Base-by-base conservation (phyloP, 2,888 invertebrate species). In the Drosophila rellima region DNA sequence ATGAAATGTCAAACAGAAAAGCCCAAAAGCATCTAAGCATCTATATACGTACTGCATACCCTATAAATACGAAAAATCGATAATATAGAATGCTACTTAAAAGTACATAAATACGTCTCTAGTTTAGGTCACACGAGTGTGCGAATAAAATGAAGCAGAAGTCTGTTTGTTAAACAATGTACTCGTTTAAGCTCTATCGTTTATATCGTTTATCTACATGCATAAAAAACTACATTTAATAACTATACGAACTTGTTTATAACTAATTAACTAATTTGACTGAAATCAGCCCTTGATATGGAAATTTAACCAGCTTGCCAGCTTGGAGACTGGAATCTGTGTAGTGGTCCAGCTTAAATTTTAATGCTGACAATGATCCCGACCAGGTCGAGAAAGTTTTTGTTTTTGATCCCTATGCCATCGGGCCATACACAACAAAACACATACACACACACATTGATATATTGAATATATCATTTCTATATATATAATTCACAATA, bases 191-290 rank as follows among this genome's bases (percentile, higher is more conserved):
- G 83, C 65, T 89, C 70, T 89, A 88, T 81, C 70, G 86, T 89
- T 83, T 88, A 89, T 89, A 88, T 84, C 70, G 86, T 89, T 83
- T 88, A 89, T 76, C 89, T 84, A 84, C 90, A 84, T 84, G 83
- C 86, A 84, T 84, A 89, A 79, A 29, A 74, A 11, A 60, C 60
- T 62, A 74, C 65, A 66, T 40, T 70, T 70, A 78, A 54, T 64
- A 73, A 73, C 42, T 56, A 56, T 78, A 69, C 74, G 64, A 78
- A 64, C 57, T 64, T 70, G 78, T 78, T 82, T 81, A 81, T 65
- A 74, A 65, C 70, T 78, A 74, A 84, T 70, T 70, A 64, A 74
- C 51, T 57, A 54, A 54, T 78, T 74, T 81, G 85, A 82, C 88
- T 82, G 82, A 84, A 70, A 60, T 71, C 74, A 74, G 63, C 48